Percentiles rank a stretch among this genome's conserved stretches.
Evolutionary conservation across 1,140 invertebrate genomes (phyloP).

Genomic region (Stenopsyche tienmushanensis): DNA sequence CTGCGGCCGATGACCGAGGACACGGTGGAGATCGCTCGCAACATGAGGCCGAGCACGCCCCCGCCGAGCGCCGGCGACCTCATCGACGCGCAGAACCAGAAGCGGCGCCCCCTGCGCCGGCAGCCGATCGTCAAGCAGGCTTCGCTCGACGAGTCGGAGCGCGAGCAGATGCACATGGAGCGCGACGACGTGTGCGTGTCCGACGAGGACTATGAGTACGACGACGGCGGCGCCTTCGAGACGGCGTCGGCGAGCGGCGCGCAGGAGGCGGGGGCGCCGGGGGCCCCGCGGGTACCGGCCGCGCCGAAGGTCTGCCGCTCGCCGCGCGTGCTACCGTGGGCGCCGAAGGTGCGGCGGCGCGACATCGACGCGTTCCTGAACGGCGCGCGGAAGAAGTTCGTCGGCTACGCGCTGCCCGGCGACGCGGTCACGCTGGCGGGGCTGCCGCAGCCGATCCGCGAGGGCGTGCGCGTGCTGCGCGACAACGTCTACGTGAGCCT

Average conservation of each 20-base stretch:
- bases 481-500: slow-evolving; percentile 84
- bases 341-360: slow-evolving; percentile 92
- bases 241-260: slow-evolving; percentile 43
- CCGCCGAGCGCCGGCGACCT: slow-evolving; percentile 91
- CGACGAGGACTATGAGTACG: slow-evolving; percentile 55
- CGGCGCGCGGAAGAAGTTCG: slow-evolving; percentile 90
- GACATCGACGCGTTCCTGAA: slow-evolving; percentile 92
- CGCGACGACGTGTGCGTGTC: slow-evolving; percentile 52
- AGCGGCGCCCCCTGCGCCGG: slow-evolving; percentile 61
- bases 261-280: slow-evolving; percentile 42
- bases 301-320: slow-evolving; percentile 44
- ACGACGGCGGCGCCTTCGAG: slow-evolving; percentile 56
- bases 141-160: slow-evolving; percentile 80
- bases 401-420: slow-evolving; percentile 85
- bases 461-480: slow-evolving; percentile 88
- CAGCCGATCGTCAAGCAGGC: slow-evolving; percentile 90
- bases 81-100: slow-evolving; percentile 84
- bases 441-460: slow-evolving; percentile 91
- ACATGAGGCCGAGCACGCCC: slow-evolving; percentile 93
- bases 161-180: slow-evolving; percentile 70
- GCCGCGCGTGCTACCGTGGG: slow-evolving; percentile 82
- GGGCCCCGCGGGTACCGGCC: slow-evolving; percentile 1
- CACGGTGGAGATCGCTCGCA: slow-evolving; percentile 87
- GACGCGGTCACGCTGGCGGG: slow-evolving; percentile 87
- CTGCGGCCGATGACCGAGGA: slow-evolving; percentile 83